These are phyloP conservation scores for Melozone crissalis DNA, from an alignment of 2,113 vertebrate species.

Conservation along the genomic window DNA sequence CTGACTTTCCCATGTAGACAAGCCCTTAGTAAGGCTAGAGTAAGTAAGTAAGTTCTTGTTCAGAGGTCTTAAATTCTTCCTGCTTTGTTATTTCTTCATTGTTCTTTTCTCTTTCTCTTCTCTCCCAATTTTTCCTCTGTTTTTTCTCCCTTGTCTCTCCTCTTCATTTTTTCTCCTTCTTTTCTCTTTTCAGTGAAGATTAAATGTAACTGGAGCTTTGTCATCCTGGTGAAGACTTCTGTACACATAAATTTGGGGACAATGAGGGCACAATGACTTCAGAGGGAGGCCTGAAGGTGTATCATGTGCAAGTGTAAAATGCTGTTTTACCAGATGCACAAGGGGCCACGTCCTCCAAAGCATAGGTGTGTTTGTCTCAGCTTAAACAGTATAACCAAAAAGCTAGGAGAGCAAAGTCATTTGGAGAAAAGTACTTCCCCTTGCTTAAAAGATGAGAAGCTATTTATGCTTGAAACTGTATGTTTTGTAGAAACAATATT, in stretches of 20 bases:
- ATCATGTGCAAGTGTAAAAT: neutral
- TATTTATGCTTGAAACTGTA: neutral
- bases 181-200: neutral
- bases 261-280: neutral
- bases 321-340: neutral
- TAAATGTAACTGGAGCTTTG: neutral
- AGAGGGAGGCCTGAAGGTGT: neutral
- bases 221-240: neutral
- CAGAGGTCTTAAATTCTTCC: neutral
- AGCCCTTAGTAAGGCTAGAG: conserved; percentile 7
- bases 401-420: neutral
- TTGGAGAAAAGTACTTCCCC: neutral
- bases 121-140: neutral
- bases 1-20: conserved; percentile 64
- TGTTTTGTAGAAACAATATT: neutral
- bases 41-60: neutral
- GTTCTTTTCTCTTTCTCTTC: neutral
- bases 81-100: neutral
- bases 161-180: neutral
- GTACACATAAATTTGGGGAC: neutral
- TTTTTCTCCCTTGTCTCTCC: neutral
- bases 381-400: neutral
- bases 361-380: neutral
- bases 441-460: neutral
- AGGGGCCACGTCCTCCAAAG: neutral